phyloP scores from a whole-genome alignment of 2,888 invertebrate genomes.

The Enoplolaimus lenunculus region DNA sequence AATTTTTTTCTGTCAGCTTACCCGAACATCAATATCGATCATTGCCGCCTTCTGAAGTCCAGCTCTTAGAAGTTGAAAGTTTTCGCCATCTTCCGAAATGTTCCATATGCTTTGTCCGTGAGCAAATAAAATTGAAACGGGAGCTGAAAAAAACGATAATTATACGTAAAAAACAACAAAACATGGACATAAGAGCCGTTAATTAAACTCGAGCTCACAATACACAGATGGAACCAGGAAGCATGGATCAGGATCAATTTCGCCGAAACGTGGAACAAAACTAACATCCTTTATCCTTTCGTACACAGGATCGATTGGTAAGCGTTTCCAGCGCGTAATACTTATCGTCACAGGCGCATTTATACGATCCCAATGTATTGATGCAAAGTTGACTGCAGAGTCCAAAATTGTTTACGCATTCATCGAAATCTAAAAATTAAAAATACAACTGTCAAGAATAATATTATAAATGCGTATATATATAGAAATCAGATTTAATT shows the following conservation, averaged over 20 bases:
- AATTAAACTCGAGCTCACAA: too few relatives aligned
- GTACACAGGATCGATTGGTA: too few relatives aligned
- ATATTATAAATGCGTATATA: not conserved
- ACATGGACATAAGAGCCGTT: not conserved
- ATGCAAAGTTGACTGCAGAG: slow-evolving; percentile 84
- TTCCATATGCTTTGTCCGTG: slow-evolving; percentile 93
- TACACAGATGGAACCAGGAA: too few relatives aligned
- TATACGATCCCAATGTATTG: slow-evolving; percentile 82
- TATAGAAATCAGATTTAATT: not conserved
- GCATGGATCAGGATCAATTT: too few relatives aligned
- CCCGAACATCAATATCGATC: slow-evolving; percentile 59
- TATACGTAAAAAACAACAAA: not conserved
- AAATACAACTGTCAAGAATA: too few relatives aligned
- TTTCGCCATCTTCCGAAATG: slow-evolving; percentile 79
- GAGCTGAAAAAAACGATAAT: slow-evolving; percentile 26
- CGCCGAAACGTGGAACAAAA: too few relatives aligned
- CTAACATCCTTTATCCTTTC: too few relatives aligned
- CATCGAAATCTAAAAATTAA: slow-evolving; percentile 58
- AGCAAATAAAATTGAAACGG: slow-evolving; percentile 47
- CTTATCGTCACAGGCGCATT: slow-evolving; percentile 81
- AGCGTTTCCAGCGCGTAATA: slow-evolving; percentile 56
- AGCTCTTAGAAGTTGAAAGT: slow-evolving; percentile 68
- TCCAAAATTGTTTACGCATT: slow-evolving; percentile 67
- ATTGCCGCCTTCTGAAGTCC: slow-evolving; percentile 91
- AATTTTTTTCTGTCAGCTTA: slow-evolving; percentile 21